A percentile compares a stretch with the other conserved stretches of the same genome.
These are phyloP conservation scores for Pelecanus crispus DNA, from an alignment of 2,113 vertebrate species.

Conservation along the genomic window DNA sequence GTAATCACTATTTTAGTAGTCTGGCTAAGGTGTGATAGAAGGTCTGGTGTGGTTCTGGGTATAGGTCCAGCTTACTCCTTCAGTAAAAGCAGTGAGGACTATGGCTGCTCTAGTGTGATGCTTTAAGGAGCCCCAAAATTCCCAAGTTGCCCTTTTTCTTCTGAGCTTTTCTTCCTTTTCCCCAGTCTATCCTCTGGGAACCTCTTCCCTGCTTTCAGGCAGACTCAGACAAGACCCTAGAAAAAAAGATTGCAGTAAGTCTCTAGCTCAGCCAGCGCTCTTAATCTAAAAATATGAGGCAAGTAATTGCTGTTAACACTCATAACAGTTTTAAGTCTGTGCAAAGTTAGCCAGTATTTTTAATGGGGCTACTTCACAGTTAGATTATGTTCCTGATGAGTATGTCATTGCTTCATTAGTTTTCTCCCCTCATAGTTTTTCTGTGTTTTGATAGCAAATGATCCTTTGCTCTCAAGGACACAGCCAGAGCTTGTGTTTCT, in stretches of 20 bases:
- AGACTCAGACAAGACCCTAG: background rate
- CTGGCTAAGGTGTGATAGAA: background rate
- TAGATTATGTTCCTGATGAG: slow-evolving; percentile 7
- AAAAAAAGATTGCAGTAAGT: background rate
- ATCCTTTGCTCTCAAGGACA: background rate
- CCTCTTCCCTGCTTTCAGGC: background rate
- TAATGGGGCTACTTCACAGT: background rate
- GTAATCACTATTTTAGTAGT: background rate
- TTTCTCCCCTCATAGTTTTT: slow-evolving; percentile 1
- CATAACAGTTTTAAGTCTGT: background rate
- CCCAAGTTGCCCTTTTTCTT: background rate
- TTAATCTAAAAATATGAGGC: background rate
- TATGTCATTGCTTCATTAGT: slow-evolving; percentile 28
- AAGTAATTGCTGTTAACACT: background rate
- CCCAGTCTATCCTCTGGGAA: accelerated
- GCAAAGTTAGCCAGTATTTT: background rate
- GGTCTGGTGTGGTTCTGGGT: background rate
- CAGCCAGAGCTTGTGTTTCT: background rate
- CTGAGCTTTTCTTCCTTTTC: background rate
- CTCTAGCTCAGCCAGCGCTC: background rate
- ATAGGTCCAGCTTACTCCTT: background rate
- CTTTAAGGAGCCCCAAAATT: background rate
- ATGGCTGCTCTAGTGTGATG: background rate
- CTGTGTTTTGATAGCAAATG: slow-evolving; percentile 18
- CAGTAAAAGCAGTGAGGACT: background rate